Conservation (phyloP, 2,113 vertebrate species). For the Nyctibius bracteatus region DNA sequence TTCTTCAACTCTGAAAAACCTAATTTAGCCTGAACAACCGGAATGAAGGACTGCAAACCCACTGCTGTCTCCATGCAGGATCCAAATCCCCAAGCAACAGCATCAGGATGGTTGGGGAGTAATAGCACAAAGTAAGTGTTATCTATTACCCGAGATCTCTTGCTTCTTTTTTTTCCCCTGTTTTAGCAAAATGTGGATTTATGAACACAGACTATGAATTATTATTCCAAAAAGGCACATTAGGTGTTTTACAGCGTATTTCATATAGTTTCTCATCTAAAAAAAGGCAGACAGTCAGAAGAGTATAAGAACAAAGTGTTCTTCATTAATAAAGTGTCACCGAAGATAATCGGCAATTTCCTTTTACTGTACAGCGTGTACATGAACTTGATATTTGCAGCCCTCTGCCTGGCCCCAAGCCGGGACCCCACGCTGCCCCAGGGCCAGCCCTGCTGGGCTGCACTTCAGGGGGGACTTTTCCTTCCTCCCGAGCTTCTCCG, state of each 20-base stretch:
- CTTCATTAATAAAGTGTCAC: conserved; percentile 1
- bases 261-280: conserved; percentile 9
- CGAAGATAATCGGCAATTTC: conserved; percentile 2
- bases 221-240: conserved; percentile 33
- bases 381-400: neutral
- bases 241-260: conserved; percentile 31
- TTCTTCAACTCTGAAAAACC: neutral
- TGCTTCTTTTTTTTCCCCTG: neutral
- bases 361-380: neutral
- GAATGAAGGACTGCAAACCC: neutral
- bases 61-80: neutral
- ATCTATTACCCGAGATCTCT: neutral
- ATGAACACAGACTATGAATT: conserved; percentile 32
- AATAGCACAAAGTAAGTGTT: neutral
- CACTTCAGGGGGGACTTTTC: neutral
- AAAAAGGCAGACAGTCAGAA: conserved; percentile 18
- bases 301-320: conserved; percentile 42
- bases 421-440: accelerated
- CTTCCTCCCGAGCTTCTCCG: neutral
- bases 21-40: neutral
- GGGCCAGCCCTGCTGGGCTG: neutral
- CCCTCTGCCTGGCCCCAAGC: neutral
- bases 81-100: neutral
- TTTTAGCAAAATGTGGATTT: conserved; percentile 27
- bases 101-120: neutral